A percentile compares a stretch with the other conserved stretches of the same genome.
phyloP scores from a whole-genome alignment of 1,140 invertebrate species.

The Caenorhabditis latens region DNA sequence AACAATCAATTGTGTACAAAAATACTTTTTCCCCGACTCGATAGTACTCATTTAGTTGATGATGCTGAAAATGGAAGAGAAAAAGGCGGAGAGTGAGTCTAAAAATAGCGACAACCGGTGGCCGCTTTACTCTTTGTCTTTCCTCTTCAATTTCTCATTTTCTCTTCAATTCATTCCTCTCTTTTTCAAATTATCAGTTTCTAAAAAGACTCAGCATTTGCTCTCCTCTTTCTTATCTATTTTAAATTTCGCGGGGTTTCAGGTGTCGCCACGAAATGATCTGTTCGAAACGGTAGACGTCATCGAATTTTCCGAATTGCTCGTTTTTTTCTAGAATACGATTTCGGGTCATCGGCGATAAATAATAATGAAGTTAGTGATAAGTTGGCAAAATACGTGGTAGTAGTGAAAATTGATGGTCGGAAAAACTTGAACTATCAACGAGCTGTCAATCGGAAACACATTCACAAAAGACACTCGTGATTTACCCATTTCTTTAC shows the following conservation, averaged over 20 bases:
- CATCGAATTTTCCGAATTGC: constrained; percentile 32
- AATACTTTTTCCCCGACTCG: neutral
- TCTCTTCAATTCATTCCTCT: neutral
- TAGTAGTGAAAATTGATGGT: neutral
- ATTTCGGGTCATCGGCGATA: constrained; percentile 1
- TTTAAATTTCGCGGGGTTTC: constrained; percentile 42
- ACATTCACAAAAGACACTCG: neutral
- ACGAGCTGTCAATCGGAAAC: neutral
- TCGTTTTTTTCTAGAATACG: neutral
- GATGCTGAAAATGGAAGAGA: constrained; percentile 44
- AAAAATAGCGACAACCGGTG: constrained; percentile 55
- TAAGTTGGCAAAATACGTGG: neutral
- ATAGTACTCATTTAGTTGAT: constrained; percentile 39
- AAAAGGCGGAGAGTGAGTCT: constrained; percentile 28
- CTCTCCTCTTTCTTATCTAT: constrained; percentile 27
- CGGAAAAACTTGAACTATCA: neutral
- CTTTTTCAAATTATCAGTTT: constrained; percentile 7
- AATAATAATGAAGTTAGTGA: neutral
- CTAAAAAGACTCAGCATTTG: neutral
- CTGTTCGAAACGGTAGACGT: constrained; percentile 33
- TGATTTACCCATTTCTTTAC: neutral
- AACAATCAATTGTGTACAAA: constrained; percentile 2
- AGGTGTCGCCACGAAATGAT: neutral
- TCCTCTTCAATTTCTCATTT: too few species aligned
- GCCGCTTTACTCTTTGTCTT: constrained; percentile 48